These are phyloP conservation scores for Oxyscelio sp. DNA, from an alignment of 2,888 invertebrate species.

Conservation along the genomic window DNA sequence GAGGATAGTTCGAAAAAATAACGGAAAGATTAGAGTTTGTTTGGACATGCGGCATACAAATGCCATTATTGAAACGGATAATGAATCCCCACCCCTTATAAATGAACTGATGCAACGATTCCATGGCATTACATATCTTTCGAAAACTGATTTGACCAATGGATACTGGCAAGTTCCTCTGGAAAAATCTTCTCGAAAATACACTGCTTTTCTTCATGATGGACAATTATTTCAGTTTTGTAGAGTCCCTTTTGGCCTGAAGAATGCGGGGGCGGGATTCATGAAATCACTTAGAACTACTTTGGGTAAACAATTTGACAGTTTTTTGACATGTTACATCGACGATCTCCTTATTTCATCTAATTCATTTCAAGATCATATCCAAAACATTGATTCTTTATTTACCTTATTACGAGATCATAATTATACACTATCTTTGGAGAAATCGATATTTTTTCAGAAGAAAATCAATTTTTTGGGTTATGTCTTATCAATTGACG, in stretches of 20 bases:
- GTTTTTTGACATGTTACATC: not conserved
- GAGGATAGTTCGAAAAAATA: constrained; percentile 80
- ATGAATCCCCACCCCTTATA: constrained; percentile 71
- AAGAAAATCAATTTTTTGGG: not conserved
- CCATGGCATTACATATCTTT: constrained; percentile 50
- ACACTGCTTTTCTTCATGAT: not conserved
- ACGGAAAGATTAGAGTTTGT: constrained; percentile 70
- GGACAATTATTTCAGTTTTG: constrained; percentile 1
- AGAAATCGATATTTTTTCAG: not conserved
- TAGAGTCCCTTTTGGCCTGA: not conserved
- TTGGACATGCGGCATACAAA: constrained; percentile 81
- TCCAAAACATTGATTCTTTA: not conserved
- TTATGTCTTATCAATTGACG: not conserved
- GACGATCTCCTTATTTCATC: not conserved
- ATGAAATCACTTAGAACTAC: not conserved
- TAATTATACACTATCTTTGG: not conserved
- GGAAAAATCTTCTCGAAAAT: constrained; percentile 31
- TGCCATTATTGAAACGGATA: constrained; percentile 76
- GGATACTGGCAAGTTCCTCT: constrained; percentile 60
- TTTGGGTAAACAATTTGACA: not conserved
- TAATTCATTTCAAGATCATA: not conserved
- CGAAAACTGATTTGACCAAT: constrained; percentile 68
- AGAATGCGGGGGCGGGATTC: not conserved
- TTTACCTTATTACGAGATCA: not conserved
- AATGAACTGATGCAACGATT: constrained; percentile 60